These are phyloP conservation scores for Regulus satrapa DNA, from an alignment of 2,113 vertebrate genomes.

Conservation along the genomic window DNA sequence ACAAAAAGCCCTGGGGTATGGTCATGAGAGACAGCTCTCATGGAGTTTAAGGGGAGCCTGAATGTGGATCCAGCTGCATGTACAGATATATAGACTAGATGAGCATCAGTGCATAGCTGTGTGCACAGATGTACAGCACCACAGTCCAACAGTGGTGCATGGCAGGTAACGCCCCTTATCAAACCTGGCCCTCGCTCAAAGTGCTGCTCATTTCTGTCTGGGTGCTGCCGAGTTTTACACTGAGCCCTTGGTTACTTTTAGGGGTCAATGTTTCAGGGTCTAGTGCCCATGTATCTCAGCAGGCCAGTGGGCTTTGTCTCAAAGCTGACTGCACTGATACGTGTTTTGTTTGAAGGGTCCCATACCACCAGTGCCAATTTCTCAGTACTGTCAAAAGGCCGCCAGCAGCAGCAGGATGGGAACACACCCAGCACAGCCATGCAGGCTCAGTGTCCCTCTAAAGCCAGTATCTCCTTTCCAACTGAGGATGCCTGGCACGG, in stretches of 20 bases:
- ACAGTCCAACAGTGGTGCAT: not conserved
- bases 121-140: not conserved
- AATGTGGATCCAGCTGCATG: not conserved
- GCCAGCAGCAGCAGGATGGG: not conserved
- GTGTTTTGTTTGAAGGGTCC: not conserved
- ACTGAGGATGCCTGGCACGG: not conserved
- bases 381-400: not conserved
- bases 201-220: not conserved
- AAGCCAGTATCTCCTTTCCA: not conserved
- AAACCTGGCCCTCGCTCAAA: not conserved
- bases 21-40: not conserved
- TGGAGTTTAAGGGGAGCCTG: not conserved
- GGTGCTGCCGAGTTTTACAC: not conserved
- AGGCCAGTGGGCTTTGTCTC: not conserved
- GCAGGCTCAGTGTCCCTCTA: not conserved
- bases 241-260: not conserved
- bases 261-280: not conserved
- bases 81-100: accelerated
- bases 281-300: not conserved
- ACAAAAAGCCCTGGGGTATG: not conserved
- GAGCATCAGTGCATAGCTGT: not conserved
- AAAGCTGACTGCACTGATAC: not conserved
- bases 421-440: not conserved
- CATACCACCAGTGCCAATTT: not conserved
- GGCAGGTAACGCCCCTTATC: not conserved